Evolutionary conservation across 2,888 invertebrate species (phyloP), one percentile per base, ranked within the genome.

Genomic region (Philonicus albiceps): DNA sequence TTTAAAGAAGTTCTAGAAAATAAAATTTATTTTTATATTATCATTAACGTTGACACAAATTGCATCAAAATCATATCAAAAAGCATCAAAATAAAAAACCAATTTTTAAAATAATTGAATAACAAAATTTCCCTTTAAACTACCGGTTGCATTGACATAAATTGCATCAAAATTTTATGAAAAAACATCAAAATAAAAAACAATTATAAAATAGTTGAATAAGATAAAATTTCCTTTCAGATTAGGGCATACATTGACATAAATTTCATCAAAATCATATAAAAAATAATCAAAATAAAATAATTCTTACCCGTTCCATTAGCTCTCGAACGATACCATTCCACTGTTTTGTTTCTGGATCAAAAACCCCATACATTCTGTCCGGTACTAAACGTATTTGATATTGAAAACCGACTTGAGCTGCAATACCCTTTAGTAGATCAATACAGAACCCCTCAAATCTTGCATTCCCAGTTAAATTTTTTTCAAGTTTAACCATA

Each of bases 401-500:
- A 92, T 97, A 98, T 90, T 97, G 96, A 93, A 98, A 98, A 19
- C 97, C 97, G 1, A 97, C 97, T 90, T 96, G 94, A 0, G 94
- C 93, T 1, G 97, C 97, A 80, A 98, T 96, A 89, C 95, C 94
- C 89, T 96, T 96, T 53, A 98, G 93, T 86, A 98, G 93, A 92
- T 98, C 98, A 89, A 98, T 97, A 92, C 98, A 98, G 93, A 98
- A 98, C 0, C 98, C 98, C 90, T 98, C 97, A 91, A 96, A 97
- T 30, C 96, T 93, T 1, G 96, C 96, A 91, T 97, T 97, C 3
- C 97, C 97, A 73, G 97, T 97, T 6, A 97, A 93, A 91, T 97
- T 97, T 92, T 95, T 95, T 87, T 96, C 96, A 88, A 96, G 95
- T 90, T 96, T 96, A 81, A 97, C 95, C 97, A 97, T 97, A 3